phyloP scores from a whole-genome alignment of 1,140 invertebrate species.

The Olivierus martensii region DNA sequence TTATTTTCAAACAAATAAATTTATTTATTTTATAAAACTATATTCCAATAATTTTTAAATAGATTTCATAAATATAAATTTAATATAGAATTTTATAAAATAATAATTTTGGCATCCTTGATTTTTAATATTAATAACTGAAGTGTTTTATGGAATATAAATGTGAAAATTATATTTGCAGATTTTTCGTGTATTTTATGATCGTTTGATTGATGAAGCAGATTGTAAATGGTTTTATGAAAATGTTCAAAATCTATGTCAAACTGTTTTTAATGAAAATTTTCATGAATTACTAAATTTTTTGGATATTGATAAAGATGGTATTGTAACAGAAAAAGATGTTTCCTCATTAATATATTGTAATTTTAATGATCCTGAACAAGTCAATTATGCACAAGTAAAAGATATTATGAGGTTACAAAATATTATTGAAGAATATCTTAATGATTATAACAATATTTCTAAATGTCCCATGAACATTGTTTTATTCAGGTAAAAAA shows the following conservation, averaged over 20 bases:
- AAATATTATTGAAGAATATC: slow-evolving; percentile 72
- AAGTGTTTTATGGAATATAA: too few relatives aligned
- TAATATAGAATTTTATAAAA: too few relatives aligned
- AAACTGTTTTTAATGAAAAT: slow-evolving; percentile 35
- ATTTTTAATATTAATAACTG: too few relatives aligned
- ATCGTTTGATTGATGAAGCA: slow-evolving; percentile 66
- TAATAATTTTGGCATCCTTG: too few relatives aligned
- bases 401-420: slow-evolving; percentile 64
- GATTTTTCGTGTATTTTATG: slow-evolving; percentile 75
- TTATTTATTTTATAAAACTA: too few relatives aligned
- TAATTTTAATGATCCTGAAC: slow-evolving; percentile 86
- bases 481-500: slow-evolving; percentile 71
- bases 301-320: slow-evolving; percentile 35
- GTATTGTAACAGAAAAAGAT: slow-evolving; percentile 53
- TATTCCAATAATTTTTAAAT: too few relatives aligned
- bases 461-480: slow-evolving; percentile 95
- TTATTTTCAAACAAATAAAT: too few relatives aligned
- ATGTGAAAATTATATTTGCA: slow-evolving; percentile 19
- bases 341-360: slow-evolving; percentile 81
- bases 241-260: slow-evolving; percentile 30
- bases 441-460: slow-evolving; percentile 90
- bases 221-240: slow-evolving; percentile 72
- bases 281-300: slow-evolving; percentile 40
- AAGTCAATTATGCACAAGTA: slow-evolving; percentile 76
- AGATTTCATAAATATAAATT: too few relatives aligned